phyloP scores from a whole-genome alignment of 2,888 invertebrate species.

The Macrophya annulata region DNA sequence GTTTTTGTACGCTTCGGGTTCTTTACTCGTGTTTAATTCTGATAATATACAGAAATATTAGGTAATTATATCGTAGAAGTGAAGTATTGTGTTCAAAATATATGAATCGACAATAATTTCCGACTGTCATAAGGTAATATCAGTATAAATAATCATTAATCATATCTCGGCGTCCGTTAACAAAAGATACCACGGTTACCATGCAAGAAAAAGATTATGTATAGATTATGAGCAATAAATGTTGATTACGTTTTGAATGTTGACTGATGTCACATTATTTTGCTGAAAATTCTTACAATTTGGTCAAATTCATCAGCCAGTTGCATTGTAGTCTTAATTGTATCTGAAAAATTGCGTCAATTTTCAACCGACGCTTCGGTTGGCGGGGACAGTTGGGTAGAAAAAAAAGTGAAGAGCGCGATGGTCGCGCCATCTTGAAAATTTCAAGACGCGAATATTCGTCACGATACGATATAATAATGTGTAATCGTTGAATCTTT shows the following conservation, averaged over 20 bases:
- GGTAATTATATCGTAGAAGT: not conserved
- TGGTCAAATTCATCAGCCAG: not conserved
- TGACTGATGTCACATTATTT: not conserved
- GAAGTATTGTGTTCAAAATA: not conserved
- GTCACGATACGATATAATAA: not conserved
- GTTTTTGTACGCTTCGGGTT: not conserved
- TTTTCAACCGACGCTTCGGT: not conserved
- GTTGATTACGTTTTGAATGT: not conserved
- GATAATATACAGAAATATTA: not conserved
- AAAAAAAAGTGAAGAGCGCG: not conserved
- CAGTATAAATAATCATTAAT: not conserved
- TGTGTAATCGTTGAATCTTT: not conserved
- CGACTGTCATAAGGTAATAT: not conserved
- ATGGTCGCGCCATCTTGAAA: conserved; percentile 31
- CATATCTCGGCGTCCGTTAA: not conserved
- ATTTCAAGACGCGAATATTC: not conserved
- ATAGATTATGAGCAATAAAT: not conserved
- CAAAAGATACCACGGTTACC: not conserved
- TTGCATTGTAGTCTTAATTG: not conserved
- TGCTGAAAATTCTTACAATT: not conserved
- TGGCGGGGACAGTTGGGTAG: not conserved
- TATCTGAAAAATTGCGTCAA: not conserved
- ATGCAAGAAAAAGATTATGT: not conserved
- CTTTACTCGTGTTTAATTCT: not conserved
- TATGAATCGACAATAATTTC: not conserved